Evolutionary conservation across 2,888 invertebrate species (phyloP), one percentile per base, ranked within the genome.

Genomic region (Molanna angustata): DNA sequence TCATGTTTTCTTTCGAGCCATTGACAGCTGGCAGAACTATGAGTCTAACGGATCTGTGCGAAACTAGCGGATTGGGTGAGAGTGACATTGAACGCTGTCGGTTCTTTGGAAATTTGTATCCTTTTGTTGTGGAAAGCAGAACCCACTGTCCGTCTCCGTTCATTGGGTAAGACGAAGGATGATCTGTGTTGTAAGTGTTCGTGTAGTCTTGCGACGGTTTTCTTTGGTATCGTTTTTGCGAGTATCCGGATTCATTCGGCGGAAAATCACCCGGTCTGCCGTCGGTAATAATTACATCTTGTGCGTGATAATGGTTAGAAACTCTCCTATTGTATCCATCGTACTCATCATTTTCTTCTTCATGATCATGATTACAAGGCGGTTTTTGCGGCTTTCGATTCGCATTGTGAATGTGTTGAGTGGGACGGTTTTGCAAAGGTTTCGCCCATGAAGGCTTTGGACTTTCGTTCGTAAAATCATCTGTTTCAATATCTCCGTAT

Each of bases 61-160:
- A 76, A 60, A 76, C 62, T 2, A 72, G 65, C 1, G 46, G 2
- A 59, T 35, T 17, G 21, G 66, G 61, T 17, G 61, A 61, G 44
- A 60, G 61, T 44, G 67, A 70, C 4, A 74, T 61, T 11, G 76
- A 74, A 60, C 74, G 66, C 61, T 77, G 75, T 4, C 73, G 71
- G 58, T 72, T 77, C 59, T 71, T 58, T 2, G 73, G 73, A 49
- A 78, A 76, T 54, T 82, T 80, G 64, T 87, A 88, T 1, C 88
- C 88, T 69, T 87, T 86, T 9, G 88, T 89, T 2, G 88, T 87
- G 0, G 88, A 88, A 4, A 89, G 68, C 1, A 89, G 70, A 2
- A 89, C 82, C 89, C 89, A 89, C 61, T 88, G 85, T 0, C 89
- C 89, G 54, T 88, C 84, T 1, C 85, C 84, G 55, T 76, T 75